A percentile compares a stretch with the other conserved stretches of the same genome.
These are phyloP conservation scores for Gobionotothen gibberifrons DNA, from an alignment of 2,797 vertebrate genomes.

Conservation along the genomic window DNA sequence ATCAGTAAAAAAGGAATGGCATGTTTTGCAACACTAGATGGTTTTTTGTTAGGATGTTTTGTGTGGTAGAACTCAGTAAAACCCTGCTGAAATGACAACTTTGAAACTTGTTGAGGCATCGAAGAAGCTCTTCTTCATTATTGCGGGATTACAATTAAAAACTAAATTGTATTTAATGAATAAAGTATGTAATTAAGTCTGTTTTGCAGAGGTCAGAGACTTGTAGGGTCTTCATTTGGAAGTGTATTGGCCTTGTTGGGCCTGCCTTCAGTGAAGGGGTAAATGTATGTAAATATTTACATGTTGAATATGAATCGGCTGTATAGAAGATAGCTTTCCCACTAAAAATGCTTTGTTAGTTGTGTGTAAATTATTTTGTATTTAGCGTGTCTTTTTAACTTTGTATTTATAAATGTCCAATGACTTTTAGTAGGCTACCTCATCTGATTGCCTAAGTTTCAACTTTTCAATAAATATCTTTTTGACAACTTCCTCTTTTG, in stretches of 20 bases:
- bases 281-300: constrained; percentile 81
- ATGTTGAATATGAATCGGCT: constrained; percentile 64
- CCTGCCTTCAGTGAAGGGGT: constrained; percentile 59
- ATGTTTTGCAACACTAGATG: constrained; percentile 24
- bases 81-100: constrained; percentile 29
- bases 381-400: constrained; percentile 50
- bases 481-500: constrained; percentile 33
- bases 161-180: constrained; percentile 65
- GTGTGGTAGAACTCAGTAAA: constrained; percentile 27
- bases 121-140: constrained; percentile 65
- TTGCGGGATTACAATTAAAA: constrained; percentile 43
- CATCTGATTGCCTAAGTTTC: constrained; percentile 35
- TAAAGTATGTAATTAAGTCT: constrained; percentile 55
- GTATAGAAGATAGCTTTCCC: constrained; percentile 59
- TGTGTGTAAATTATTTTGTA: constrained; percentile 69
- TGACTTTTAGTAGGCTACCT: constrained; percentile 52
- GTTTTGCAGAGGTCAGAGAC: constrained; percentile 43
- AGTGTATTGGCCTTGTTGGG: constrained; percentile 33
- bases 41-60: constrained; percentile 47
- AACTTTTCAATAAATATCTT: constrained; percentile 70
- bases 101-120: constrained; percentile 40
- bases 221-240: constrained; percentile 35
- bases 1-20: background rate
- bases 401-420: constrained; percentile 69
- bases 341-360: constrained; percentile 44